Conservation (phyloP, 2,797 vertebrate genomes). For the Poeciliopsis gracilis region DNA sequence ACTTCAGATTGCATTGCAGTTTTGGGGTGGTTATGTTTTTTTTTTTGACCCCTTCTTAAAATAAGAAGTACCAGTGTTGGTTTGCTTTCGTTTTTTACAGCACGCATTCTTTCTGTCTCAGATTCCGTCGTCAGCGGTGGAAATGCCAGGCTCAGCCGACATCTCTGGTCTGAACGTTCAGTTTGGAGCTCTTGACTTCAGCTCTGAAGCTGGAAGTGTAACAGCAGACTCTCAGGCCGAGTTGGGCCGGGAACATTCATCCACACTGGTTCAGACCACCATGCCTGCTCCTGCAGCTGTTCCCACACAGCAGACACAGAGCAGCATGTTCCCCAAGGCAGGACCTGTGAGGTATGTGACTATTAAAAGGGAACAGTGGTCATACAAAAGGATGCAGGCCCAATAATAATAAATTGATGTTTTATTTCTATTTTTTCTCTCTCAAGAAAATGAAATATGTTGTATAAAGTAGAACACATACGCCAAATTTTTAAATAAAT, state of each 20-base stretch:
- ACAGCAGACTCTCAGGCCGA: slow-evolving; percentile 83
- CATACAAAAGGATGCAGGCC: background rate
- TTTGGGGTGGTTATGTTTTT: background rate
- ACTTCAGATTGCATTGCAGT: background rate
- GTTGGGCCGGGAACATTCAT: slow-evolving; percentile 75
- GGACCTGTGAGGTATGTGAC: slow-evolving; percentile 82
- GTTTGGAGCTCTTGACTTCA: slow-evolving; percentile 97
- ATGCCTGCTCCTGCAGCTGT: slow-evolving; percentile 46
- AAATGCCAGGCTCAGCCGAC: slow-evolving; percentile 95
- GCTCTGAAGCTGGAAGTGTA: slow-evolving; percentile 83
- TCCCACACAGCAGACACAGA: slow-evolving; percentile 76
- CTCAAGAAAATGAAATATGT: background rate
- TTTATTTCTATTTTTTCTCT: background rate
- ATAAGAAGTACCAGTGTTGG: background rate
- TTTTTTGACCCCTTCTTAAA: background rate
- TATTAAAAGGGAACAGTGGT: background rate
- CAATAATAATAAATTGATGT: background rate
- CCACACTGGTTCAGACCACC: slow-evolving; percentile 35
- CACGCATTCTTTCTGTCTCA: slow-evolving; percentile 52
- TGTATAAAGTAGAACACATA: background rate
- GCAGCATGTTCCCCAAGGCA: slow-evolving; percentile 89
- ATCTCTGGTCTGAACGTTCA: slow-evolving; percentile 93
- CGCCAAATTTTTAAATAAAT: background rate
- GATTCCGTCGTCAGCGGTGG: slow-evolving; percentile 95
- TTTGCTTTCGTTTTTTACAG: background rate